Percentiles rank a stretch among this genome's conserved stretches.
Evolutionary conservation across 2,888 invertebrate species (phyloP).

Genomic region (Drosophila paranaensis): DNA sequence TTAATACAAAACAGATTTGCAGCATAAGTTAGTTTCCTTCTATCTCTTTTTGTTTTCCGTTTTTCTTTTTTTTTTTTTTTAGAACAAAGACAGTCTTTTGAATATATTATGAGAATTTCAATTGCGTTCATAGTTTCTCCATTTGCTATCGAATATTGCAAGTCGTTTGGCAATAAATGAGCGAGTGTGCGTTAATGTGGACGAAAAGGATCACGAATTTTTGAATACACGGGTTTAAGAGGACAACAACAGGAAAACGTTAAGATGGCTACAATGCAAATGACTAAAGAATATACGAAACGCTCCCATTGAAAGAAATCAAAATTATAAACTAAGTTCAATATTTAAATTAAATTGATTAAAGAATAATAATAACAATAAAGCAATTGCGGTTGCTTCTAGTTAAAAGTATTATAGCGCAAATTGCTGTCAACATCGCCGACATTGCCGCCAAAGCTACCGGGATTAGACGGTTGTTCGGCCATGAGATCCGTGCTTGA

Average conservation of each 20-base stretch:
- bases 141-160: constrained; percentile 49
- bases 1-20: constrained; percentile 45
- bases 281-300: constrained; percentile 49
- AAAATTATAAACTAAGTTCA: constrained; percentile 35
- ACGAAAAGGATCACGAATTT: constrained; percentile 16
- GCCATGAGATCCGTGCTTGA: constrained; percentile 77
- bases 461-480: constrained; percentile 66
- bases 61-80: constrained; percentile 43
- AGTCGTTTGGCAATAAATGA: constrained; percentile 74
- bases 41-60: constrained; percentile 26
- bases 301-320: constrained; percentile 37
- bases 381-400: constrained; percentile 34
- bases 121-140: constrained; percentile 44
- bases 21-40: constrained; percentile 37
- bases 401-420: constrained; percentile 80
- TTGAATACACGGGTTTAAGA: constrained; percentile 15
- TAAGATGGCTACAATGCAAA: constrained; percentile 24
- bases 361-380: constrained; percentile 69
- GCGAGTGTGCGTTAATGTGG: constrained; percentile 60
- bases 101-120: constrained; percentile 45
- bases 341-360: constrained; percentile 65
- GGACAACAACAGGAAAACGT: constrained; percentile 6
- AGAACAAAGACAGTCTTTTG: constrained; percentile 81
- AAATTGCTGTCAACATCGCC: constrained; percentile 80
- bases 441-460: constrained; percentile 57